phyloP scores from a whole-genome alignment of 2,888 invertebrate genomes.

The Malthinus seriepunctatus region DNA sequence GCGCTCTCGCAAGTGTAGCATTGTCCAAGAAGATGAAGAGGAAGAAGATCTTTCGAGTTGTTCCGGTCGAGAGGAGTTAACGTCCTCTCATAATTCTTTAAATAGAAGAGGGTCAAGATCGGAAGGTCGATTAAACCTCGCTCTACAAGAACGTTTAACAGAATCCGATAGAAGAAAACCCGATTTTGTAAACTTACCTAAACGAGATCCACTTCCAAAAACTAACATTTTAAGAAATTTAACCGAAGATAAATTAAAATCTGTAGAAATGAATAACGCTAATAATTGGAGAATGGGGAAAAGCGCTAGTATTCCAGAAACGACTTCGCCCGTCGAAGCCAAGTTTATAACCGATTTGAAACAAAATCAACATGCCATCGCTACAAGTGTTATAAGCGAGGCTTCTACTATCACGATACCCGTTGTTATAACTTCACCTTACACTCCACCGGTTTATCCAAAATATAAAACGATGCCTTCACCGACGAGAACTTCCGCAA shows the following conservation, averaged over 20 bases:
- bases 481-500: constrained; percentile 55
- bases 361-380: constrained; percentile 31
- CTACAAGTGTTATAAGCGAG: constrained; percentile 57
- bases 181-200: constrained; percentile 32
- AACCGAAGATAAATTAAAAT: constrained; percentile 26
- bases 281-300: constrained; percentile 51
- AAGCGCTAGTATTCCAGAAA: constrained; percentile 42
- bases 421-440: constrained; percentile 51
- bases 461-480: constrained; percentile 65
- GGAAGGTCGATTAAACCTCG: constrained; percentile 76
- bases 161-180: constrained; percentile 60
- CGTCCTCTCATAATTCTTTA: constrained; percentile 56
- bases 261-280: constrained; percentile 17
- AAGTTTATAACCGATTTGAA: constrained; percentile 38
- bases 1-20: constrained; percentile 85
- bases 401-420: constrained; percentile 61
- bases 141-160: constrained; percentile 65
- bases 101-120: constrained; percentile 77
- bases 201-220: constrained; percentile 41
- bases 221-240: constrained; percentile 21
- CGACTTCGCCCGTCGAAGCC: constrained; percentile 33
- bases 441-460: constrained; percentile 47
- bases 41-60: constrained; percentile 73
- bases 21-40: constrained; percentile 91
- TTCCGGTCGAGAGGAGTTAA: constrained; percentile 62